Conservation (phyloP, 2,888 invertebrate species). For the Cenopis cana region DNA sequence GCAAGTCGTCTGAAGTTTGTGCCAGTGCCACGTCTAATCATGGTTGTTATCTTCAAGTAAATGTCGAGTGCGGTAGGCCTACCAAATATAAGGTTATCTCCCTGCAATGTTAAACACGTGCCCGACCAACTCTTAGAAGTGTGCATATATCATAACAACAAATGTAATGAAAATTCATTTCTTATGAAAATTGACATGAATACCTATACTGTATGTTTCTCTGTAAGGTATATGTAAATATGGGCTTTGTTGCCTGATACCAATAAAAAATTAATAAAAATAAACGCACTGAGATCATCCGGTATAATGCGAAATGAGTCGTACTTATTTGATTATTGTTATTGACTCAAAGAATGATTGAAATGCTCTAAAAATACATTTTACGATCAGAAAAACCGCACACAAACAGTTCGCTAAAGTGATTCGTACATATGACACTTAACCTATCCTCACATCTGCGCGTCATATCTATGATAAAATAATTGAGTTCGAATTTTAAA, state of each 20-base stretch:
- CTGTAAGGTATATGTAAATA: too few species aligned
- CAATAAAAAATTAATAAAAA: too few species aligned
- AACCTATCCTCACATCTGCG: slow-evolving; percentile 43
- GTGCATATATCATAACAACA: slow-evolving; percentile 21
- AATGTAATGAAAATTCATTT: not conserved
- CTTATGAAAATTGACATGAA: too few species aligned
- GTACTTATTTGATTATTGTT: not conserved
- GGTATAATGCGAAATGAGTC: slow-evolving; percentile 2
- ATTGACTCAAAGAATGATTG: not conserved
- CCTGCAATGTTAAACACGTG: slow-evolving; percentile 55
- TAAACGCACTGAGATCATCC: not conserved
- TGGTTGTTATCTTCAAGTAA: slow-evolving; percentile 52
- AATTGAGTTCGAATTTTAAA: slow-evolving; percentile 43
- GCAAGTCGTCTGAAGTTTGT: slow-evolving; percentile 30
- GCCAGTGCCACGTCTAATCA: slow-evolving; percentile 53
- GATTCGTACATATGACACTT: slow-evolving; percentile 34
- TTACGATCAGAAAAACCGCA: slow-evolving; percentile 3
- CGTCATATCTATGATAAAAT: slow-evolving; percentile 42
- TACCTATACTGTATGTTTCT: too few species aligned
- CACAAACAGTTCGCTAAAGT: slow-evolving; percentile 23
- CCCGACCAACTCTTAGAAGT: slow-evolving; percentile 40
- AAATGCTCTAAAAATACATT: not conserved
- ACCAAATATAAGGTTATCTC: slow-evolving; percentile 63
- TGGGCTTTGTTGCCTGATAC: too few species aligned
- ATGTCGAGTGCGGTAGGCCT: slow-evolving; percentile 56